Evolutionary conservation across 2,888 invertebrate species (phyloP).

Genomic region (Glyphotaelius pellucidus): DNA sequence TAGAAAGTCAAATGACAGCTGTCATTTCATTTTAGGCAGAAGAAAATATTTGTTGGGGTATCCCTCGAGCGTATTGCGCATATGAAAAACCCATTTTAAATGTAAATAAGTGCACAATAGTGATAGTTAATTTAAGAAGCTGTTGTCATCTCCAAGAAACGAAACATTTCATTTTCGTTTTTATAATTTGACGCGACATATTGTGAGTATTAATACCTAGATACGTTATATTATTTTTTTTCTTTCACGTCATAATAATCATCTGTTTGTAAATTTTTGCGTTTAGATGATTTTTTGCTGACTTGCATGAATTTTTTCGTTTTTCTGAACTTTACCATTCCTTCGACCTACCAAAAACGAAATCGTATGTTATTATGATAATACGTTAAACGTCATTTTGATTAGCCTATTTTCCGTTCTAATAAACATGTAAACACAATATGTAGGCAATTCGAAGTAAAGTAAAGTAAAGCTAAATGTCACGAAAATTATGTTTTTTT

Average conservation of each 20-base stretch:
- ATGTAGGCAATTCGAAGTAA: too few relatives aligned
- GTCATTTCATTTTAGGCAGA: slow-evolving; percentile 56
- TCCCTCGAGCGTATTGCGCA: slow-evolving; percentile 47
- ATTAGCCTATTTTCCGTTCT: neutral
- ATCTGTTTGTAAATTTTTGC: neutral
- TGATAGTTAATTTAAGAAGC: neutral
- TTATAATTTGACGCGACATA: slow-evolving; percentile 54
- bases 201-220: slow-evolving; percentile 49
- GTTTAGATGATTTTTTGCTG: neutral
- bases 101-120: slow-evolving; percentile 18
- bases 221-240: neutral
- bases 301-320: neutral
- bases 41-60: slow-evolving; percentile 54
- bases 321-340: neutral
- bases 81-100: slow-evolving; percentile 12
- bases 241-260: neutral
- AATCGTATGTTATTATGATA: neutral
- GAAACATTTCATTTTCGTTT: neutral
- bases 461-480: neutral
- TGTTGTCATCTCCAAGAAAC: neutral
- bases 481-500: neutral
- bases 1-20: slow-evolving; percentile 61
- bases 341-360: neutral
- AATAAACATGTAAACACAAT: too few relatives aligned
- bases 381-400: neutral